These are phyloP conservation scores for Whitmania pigra DNA, from an alignment of 1,140 invertebrate genomes.

Conservation along the genomic window DNA sequence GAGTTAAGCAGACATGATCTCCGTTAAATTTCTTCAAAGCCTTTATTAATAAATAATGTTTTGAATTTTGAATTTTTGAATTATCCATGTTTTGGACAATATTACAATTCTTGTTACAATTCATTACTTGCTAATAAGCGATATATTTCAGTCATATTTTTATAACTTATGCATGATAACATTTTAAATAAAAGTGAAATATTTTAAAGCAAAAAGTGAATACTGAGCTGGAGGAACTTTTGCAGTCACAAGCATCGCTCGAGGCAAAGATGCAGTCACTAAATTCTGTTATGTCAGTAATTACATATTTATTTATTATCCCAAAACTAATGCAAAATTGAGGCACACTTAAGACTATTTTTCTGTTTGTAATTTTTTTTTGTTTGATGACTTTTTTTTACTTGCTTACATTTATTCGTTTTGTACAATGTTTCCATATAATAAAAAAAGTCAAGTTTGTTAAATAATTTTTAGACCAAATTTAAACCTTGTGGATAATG, in stretches of 20 bases:
- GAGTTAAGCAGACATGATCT: neutral
- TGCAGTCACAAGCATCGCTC: conserved; percentile 50
- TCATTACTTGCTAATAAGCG: no score
- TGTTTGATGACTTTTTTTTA: neutral
- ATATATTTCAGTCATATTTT: conserved; percentile 6
- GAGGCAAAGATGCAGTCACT: conserved; percentile 58
- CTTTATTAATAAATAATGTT: neutral
- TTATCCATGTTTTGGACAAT: neutral
- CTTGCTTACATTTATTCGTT: neutral
- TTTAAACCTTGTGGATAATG: conserved; percentile 54
- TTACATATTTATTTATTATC: neutral
- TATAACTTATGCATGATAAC: neutral
- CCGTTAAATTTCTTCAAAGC: conserved; percentile 10
- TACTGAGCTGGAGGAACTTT: conserved; percentile 49
- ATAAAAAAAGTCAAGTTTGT: neutral
- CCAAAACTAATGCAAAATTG: no score
- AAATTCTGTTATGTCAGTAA: conserved; percentile 40
- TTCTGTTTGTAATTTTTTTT: neutral
- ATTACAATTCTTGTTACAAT: no score
- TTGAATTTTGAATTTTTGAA: no score
- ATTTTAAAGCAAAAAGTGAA: conserved; percentile 46
- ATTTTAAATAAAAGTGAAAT: conserved; percentile 13
- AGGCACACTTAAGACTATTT: neutral
- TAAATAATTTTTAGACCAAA: conserved; percentile 46
- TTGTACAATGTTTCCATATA: conserved; percentile 5